Base-by-base conservation (phyloP, 2,113 vertebrate species). In the Bubo bubo region DNA sequence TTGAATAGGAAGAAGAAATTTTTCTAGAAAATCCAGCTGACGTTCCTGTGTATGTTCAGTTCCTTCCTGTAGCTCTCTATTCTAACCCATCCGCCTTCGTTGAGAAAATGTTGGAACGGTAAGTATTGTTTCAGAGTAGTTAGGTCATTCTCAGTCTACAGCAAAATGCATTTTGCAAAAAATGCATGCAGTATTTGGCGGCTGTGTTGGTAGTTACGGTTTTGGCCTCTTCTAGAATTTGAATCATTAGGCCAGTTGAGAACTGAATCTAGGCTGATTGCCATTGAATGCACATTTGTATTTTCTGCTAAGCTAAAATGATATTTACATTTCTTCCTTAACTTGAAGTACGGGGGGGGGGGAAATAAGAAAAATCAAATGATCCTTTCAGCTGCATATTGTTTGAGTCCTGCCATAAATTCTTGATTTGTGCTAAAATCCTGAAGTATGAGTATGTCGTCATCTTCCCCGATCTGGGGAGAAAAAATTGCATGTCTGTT, bases 11-110 rank as follows among this genome's bases (percentile, higher is more conserved):
- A 73, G 98, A 99, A 98, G 98, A 99, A 90, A 98, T 99, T 88
- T 98, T 99, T 93, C 94, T 99, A 91, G 99, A 99, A 98, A 99
- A 99, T 95, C 99, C 99, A 63, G 98, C 99, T 13, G 99, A 99
- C 20, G 98, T 99, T 85, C 99, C 99, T 7, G 98, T 99, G 56
- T 99, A 98, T 63, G 90, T 99, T 94, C 99, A 99, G 49, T 98
- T 99, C 86, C 98, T 99, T 95, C 99, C 99, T 21, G 63, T 99
- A 97, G 99, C 99, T 24, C 98, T 99, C 55, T 99, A 99, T 95
- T 98, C 99, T 64, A 99, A 98, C 91, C 99, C 99, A 37, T 99
- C 99, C 6, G 84, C 98, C 87, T 99, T 99, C 77, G 98, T 98
- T 84, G 99, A 99, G 94, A 99, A 98, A 89, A 96, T 99, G 90